Base-by-base conservation (phyloP, 2,113 vertebrate species). In the Macrotus californicus region DNA sequence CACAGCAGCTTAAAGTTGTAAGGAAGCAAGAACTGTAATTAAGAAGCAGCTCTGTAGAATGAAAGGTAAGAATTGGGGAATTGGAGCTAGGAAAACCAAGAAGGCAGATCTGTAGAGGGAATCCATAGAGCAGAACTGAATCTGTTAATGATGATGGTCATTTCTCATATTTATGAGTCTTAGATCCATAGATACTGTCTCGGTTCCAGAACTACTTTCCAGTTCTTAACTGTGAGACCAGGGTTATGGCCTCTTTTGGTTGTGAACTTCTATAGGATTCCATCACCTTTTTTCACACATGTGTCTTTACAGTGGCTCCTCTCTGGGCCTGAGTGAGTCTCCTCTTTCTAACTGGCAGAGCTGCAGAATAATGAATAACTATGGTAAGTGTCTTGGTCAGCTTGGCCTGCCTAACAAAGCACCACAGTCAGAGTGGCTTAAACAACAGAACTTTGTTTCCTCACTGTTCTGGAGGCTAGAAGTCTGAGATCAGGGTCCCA, bases 261-360 rank as follows among this genome's bases (percentile, higher is more conserved):
- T 70, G 18, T 69, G 36, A 91, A 41, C 19, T 48, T 70, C 41
- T 39, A 2, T 52, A 2, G 5, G 2, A 50, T 61, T 56, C 26
- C 43, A 24, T 61, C 31, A 43, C 9, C 5, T 75, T 72, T 72
- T 56, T 18, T 72, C 18, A 66, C 0, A 0, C 10, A 0, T 19
- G 13, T 89, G 15, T 54, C 48, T 93, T 66, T 52, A 26, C 26
- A n/a, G 0, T 61, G 19, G 18, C 39, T 77, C 26, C n/a, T 84
- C 3, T 69, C 7, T 22, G 64, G 24, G 16, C 50, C 66, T 61
- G 16, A 92, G 34, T 76, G 43, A 48, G 18, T 87, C 64, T 69
- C 7, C 59, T 87, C 69, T 79, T 72, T 43, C 41, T 81, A 76
- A 56, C 41, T 61, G 8, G 5, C 80, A 48, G 43, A 81, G 14